Evolutionary conservation across 2,888 invertebrate species (phyloP).

Genomic region (Timandra comae): DNA sequence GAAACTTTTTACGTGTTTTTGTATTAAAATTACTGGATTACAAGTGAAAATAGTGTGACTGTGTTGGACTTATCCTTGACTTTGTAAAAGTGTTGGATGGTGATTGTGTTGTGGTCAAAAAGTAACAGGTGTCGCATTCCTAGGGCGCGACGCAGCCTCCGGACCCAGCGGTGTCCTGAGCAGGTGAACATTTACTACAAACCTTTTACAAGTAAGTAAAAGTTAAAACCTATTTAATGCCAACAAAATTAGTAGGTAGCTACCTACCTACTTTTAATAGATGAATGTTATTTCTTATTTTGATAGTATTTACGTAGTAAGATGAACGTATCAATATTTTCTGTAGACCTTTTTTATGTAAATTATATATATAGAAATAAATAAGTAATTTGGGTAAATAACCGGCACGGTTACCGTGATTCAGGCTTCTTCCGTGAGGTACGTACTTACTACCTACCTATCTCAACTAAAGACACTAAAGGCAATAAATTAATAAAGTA

Average conservation of each 20-base stretch:
- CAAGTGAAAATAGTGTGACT: conserved; percentile 20
- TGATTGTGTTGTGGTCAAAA: conserved; percentile 54
- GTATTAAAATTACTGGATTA: conserved; percentile 19
- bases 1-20: conserved; percentile 48
- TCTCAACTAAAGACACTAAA: too few species aligned
- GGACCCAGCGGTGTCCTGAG: conserved; percentile 38
- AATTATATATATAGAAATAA: too few species aligned
- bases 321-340: too few species aligned
- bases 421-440: too few species aligned
- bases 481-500: too few species aligned
- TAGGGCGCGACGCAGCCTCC: conserved; percentile 62
- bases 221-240: conserved; percentile 8
- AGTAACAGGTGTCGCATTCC: conserved; percentile 65
- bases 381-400: too few species aligned
- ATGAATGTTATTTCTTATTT: too few species aligned
- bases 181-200: conserved; percentile 57
- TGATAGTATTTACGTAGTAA: too few species aligned
- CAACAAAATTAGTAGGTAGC: neutral
- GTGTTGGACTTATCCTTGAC: conserved; percentile 15
- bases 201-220: conserved; percentile 42
- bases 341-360: too few species aligned
- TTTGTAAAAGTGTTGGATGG: conserved; percentile 37
- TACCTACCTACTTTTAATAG: too few species aligned
- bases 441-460: too few species aligned
- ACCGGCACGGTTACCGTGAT: too few species aligned